These are phyloP conservation scores for Mythimna ferrago DNA, from an alignment of 2,888 invertebrate genomes.

Conservation along the genomic window DNA sequence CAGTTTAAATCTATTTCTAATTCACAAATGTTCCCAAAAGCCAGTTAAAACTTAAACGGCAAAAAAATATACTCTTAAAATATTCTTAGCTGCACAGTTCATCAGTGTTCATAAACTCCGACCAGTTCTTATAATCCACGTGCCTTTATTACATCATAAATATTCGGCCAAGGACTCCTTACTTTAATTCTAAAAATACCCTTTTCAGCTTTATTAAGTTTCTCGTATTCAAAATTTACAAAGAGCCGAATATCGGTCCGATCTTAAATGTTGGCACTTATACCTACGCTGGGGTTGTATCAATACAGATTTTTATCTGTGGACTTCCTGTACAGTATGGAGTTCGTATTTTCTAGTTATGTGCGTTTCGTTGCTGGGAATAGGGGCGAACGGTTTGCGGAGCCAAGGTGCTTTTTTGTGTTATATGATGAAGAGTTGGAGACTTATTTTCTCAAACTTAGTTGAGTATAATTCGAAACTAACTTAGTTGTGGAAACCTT, in stretches of 20 bases:
- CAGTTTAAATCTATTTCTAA: background rate
- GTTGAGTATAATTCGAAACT: background rate
- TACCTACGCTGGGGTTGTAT: constrained; percentile 47
- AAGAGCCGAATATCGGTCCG: constrained; percentile 52
- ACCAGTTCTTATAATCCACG: constrained; percentile 14
- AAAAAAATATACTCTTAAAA: constrained; percentile 14
- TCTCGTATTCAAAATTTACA: constrained; percentile 54
- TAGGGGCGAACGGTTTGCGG: background rate
- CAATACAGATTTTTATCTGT: constrained; percentile 67
- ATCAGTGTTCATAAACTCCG: constrained; percentile 15
- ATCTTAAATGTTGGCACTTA: constrained; percentile 63
- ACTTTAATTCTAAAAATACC: constrained; percentile 45
- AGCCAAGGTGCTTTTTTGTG: constrained; percentile 12
- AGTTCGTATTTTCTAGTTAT: constrained; percentile 49
- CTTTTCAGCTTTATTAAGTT: constrained; percentile 45
- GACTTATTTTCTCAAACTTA: background rate
- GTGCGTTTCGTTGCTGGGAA: constrained; percentile 28
- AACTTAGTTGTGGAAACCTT: too few species aligned
- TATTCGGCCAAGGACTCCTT: constrained; percentile 2
- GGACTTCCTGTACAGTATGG: constrained; percentile 50
- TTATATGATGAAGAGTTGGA: background rate
- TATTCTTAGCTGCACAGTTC: constrained; percentile 14
- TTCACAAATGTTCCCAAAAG: background rate
- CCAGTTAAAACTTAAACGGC: too few species aligned
- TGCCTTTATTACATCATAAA: constrained; percentile 29